These are phyloP conservation scores for Antedon bifida DNA, from an alignment of 35 echinoderm and acorn worm species.

Conservation along the genomic window DNA sequence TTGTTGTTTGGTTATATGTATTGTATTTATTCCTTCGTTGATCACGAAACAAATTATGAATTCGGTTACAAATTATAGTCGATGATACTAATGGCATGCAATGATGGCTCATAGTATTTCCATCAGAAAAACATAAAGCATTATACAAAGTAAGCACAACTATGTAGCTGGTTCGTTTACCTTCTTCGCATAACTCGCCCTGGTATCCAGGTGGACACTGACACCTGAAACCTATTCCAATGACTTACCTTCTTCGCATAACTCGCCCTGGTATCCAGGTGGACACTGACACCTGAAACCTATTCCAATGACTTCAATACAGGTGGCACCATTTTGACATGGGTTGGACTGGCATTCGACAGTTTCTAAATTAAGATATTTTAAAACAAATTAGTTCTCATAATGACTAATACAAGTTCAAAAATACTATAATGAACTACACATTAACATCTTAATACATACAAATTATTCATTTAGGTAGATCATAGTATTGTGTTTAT, in stretches of 20 bases:
- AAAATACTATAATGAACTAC: no score
- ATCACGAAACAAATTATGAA: no score
- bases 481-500: no score
- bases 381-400: no score
- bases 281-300: neutral
- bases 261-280: neutral
- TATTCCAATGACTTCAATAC: slow-evolving; percentile 6
- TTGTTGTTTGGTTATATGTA: no score
- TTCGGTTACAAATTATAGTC: no score
- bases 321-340: slow-evolving; percentile 18
- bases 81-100: no score
- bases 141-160: neutral
- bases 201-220: neutral
- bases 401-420: no score
- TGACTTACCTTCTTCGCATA: neutral
- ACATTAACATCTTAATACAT: no score
- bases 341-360: neutral
- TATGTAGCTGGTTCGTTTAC: neutral
- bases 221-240: neutral
- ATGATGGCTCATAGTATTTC: no score
- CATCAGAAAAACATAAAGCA: neutral
- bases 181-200: neutral
- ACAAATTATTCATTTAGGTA: no score
- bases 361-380: neutral
- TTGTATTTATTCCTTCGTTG: no score